Percentiles rank a stretch among this genome's conserved stretches.
These are phyloP conservation scores for human (Homo sapiens) DNA, from an alignment of 2,113 vertebrate genomes.

Conservation along the genomic window GRCh38 chr17:10291001-10291500, in stretches of 20 bases:
- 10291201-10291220: neutral
- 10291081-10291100: conserved; percentile 15
- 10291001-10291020: neutral
- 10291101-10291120: neutral
- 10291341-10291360: neutral
- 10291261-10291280: neutral
- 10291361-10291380: fast-evolving
- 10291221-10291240: neutral
- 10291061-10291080: neutral
- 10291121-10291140: neutral
- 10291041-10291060: neutral
- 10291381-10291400: neutral
- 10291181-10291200: neutral
- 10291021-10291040: neutral
- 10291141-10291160: neutral
- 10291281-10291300: neutral
- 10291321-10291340: neutral
- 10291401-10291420: neutral
- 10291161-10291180: neutral
- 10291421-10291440: neutral
- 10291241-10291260: neutral
- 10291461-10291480: neutral
- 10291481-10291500: neutral
- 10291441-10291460: fast-evolving
- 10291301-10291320: neutral